Base-by-base conservation (phyloP, 2,797 vertebrate genomes). In the Schizopygopsis pylzovi region DNA sequence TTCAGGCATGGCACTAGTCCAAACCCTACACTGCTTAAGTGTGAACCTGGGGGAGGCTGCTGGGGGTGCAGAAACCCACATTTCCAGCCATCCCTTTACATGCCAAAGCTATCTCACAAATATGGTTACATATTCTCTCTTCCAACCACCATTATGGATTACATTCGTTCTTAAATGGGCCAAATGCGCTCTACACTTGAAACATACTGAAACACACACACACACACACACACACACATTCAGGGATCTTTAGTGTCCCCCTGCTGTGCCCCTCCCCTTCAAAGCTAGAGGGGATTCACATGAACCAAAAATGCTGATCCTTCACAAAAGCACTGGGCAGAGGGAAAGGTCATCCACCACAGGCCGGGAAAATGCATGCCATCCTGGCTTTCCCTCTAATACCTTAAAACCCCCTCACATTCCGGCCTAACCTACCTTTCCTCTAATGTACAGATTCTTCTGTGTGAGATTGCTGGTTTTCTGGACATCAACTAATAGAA, bases 1-100 rank as follows among this genome's bases (percentile, higher is more conserved):
- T 92, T 89, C 88, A 93, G 93, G 92, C 91, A 93, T 95, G 93
- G 94, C 92, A 47, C 86, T 7, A 45, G 83, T 95, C 93, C 94
- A 96, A 93, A 93, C 85, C 88, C 70, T 86, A 90, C 87, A 88
- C 85, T 83, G 75, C 82, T 84, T 82, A 63, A 84, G 81, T 86
- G 70, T 79, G 86, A 84, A 79, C 88, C 16, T 33, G n/a, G 41
- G 79, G 83, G 43, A 80, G 88, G 54, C 85, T 87, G 78, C 85
- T 81, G 28, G 65, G 49, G 78, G 76, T 81, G 67, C 56, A 54
- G 81, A 90, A 87, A 85, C 86, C 67, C 33, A 90, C 86, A 85
- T 76, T 87, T 84, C 81, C 67, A 89, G 72, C 45, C 86, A 22
- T 56, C 28, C 85, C 81, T 72, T 80, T 7, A 75, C 47, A 12